These are phyloP conservation scores for Parnassius glacialis DNA, from an alignment of 2,888 invertebrate species.

Conservation along the genomic window DNA sequence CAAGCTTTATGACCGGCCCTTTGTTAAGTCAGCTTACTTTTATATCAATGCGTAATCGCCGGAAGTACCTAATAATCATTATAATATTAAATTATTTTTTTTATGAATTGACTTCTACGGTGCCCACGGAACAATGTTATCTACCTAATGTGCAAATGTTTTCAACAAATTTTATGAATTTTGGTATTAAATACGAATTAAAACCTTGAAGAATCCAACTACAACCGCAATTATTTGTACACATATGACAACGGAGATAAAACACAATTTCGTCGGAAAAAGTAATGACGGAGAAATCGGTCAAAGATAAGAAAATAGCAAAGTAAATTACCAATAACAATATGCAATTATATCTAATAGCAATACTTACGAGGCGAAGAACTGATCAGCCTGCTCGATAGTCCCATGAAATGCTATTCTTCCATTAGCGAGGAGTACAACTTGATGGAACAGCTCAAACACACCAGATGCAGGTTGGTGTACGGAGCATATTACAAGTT, in stretches of 20 bases:
- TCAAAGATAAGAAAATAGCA: not conserved
- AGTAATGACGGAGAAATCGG: not conserved
- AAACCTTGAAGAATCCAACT: too few relatives aligned
- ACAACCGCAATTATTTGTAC: not conserved
- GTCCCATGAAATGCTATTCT: constrained; percentile 89
- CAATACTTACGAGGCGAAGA: constrained; percentile 67
- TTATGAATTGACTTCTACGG: too few relatives aligned
- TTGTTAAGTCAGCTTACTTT: too few relatives aligned
- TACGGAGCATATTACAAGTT: constrained; percentile 91
- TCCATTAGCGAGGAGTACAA: constrained; percentile 89
- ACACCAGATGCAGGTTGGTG: constrained; percentile 95
- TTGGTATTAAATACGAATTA: too few relatives aligned
- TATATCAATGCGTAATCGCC: too few relatives aligned
- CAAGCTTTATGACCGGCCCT: too few relatives aligned
- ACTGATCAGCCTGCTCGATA: constrained; percentile 83
- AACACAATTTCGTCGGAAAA: not conserved
- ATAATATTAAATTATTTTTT: too few relatives aligned
- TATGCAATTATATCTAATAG: not conserved
- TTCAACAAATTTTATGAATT: too few relatives aligned
- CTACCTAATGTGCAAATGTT: too few relatives aligned
- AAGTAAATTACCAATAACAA: not conserved
- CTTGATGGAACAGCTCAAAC: constrained; percentile 90
- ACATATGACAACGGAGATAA: not conserved
- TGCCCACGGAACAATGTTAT: too few relatives aligned
- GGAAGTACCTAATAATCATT: too few relatives aligned